A percentile compares a stretch with the other conserved stretches of the same genome.
phyloP scores from a whole-genome alignment of 2,888 invertebrate genomes.

The Hemistola chrysoprasaria region DNA sequence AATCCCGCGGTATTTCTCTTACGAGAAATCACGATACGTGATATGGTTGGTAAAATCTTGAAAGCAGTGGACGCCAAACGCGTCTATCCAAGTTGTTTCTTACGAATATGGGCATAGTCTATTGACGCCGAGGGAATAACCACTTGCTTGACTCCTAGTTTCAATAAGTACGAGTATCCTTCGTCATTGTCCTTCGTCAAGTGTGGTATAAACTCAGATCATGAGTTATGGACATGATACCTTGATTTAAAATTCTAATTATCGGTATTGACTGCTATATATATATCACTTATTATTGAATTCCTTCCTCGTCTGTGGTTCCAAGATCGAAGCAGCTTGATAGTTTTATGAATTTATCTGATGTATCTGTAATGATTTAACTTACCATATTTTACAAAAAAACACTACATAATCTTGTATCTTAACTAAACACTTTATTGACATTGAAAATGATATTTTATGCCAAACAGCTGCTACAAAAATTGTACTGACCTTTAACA shows the following conservation, averaged over 20 bases:
- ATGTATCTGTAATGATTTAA: too few species aligned
- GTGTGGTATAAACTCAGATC: constrained; percentile 9
- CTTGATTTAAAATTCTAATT: constrained; percentile 24
- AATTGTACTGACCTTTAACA: constrained; percentile 22
- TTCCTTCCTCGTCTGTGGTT: constrained; percentile 4
- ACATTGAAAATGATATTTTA: constrained; percentile 19
- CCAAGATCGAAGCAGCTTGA: neutral
- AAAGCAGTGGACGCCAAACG: constrained; percentile 47
- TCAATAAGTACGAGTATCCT: constrained; percentile 10
- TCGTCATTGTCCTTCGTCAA: constrained; percentile 32
- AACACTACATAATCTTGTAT: constrained; percentile 4
- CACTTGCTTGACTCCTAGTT: constrained; percentile 31
- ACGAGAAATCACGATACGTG: constrained; percentile 58
- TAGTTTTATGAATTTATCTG: too few species aligned
- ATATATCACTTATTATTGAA: constrained; percentile 1
- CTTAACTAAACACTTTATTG: constrained; percentile 3
- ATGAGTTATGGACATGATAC: constrained; percentile 18
- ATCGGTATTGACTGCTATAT: constrained; percentile 13
- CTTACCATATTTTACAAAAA: too few species aligned
- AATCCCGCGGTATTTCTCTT: constrained; percentile 46
- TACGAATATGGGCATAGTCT: constrained; percentile 52
- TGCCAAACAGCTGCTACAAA: constrained; percentile 20
- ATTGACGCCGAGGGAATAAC: constrained; percentile 35
- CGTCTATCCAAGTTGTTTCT: constrained; percentile 46
- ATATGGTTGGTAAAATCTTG: constrained; percentile 48